Conservation (phyloP, 2,113 vertebrate genomes). For the Trematocara stigmaticum region DNA sequence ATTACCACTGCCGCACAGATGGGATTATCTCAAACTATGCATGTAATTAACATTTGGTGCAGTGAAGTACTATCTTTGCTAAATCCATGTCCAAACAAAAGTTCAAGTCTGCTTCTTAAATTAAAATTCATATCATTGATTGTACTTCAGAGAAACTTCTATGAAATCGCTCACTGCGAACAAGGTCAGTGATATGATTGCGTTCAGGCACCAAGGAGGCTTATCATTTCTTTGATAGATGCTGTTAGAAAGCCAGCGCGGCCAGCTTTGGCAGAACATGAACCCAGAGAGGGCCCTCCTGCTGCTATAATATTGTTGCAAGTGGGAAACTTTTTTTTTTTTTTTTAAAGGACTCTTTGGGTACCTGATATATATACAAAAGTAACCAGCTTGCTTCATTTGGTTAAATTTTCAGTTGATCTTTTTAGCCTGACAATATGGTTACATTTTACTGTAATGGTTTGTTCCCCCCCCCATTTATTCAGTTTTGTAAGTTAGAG, state of each 20-base stretch:
- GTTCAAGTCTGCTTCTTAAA: background rate
- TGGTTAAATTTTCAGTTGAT: background rate
- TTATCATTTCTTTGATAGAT: conserved; percentile 39
- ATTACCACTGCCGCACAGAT: background rate
- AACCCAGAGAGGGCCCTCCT: background rate
- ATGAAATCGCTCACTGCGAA: background rate
- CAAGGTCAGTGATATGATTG: conserved; percentile 50
- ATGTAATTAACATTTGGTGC: background rate
- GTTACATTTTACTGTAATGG: background rate
- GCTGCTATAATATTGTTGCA: background rate
- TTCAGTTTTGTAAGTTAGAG: background rate
- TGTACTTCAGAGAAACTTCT: background rate
- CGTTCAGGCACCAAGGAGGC: background rate
- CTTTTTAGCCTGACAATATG: background rate
- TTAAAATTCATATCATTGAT: background rate
- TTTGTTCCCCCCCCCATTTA: accelerated
- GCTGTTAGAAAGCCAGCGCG: background rate
- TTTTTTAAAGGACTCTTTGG: background rate
- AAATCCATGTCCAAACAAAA: background rate
- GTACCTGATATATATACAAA: background rate
- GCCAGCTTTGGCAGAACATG: background rate
- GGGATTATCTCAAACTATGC: background rate
- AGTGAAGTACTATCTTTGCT: background rate
- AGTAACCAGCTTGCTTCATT: background rate
- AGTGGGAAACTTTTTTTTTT: background rate